phyloP scores from a whole-genome alignment of 1,140 invertebrate species.

The Brachionus sp. region DNA sequence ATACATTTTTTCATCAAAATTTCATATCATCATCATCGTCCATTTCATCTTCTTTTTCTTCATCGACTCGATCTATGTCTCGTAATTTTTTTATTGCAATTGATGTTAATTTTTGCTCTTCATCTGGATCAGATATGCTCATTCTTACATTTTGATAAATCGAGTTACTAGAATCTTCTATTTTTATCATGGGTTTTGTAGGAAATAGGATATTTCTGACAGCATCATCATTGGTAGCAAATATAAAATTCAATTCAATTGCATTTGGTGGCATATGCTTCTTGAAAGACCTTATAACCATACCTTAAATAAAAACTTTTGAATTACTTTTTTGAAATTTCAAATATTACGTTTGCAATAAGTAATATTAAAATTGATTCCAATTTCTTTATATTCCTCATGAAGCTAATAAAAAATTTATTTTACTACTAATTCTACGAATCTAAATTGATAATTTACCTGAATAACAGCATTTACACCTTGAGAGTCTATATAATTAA shows the following conservation, averaged over 20 bases:
- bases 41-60: neutral
- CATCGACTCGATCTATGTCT: neutral
- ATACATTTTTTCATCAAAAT: neutral
- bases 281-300: neutral
- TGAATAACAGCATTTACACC: constrained; percentile 41
- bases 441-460: neutral
- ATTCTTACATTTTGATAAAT: constrained; percentile 34
- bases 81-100: neutral
- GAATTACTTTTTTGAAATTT: neutral
- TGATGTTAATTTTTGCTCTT: neutral
- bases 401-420: neutral
- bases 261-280: neutral
- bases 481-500: constrained; percentile 43
- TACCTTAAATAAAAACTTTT: neutral
- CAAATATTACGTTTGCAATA: constrained; percentile 23
- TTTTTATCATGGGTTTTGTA: neutral
- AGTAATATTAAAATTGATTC: neutral
- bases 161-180: constrained; percentile 1
- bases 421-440: neutral
- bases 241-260: constrained; percentile 15
- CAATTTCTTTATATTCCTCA: constrained; percentile 34
- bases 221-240: constrained; percentile 19
- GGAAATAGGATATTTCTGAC: neutral
- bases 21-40: neutral
- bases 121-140: neutral